Conservation (phyloP, 2,888 invertebrate species). For the Cryptus viduatorius region DNA sequence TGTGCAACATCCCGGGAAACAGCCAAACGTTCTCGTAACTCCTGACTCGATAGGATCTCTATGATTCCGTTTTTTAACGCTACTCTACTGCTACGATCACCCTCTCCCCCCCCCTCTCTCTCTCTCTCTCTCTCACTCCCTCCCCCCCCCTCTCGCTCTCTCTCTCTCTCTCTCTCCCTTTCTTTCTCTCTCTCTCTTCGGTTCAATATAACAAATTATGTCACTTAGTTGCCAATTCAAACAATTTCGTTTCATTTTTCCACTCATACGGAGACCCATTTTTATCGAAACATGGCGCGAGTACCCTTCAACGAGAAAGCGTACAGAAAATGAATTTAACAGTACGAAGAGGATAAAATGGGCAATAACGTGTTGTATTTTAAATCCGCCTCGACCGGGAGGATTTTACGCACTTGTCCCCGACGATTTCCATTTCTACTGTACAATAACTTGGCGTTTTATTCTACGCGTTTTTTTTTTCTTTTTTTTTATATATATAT, state of each 20-base stretch:
- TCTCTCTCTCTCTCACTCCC: too few relatives aligned
- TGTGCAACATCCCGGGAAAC: not conserved
- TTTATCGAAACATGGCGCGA: not conserved
- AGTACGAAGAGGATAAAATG: not conserved
- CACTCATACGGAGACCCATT: too few relatives aligned
- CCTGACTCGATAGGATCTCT: not conserved
- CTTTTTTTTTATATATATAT: not conserved
- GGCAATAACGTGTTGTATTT: conserved; percentile 33
- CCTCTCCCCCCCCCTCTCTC: too few relatives aligned
- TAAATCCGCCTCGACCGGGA: conserved; percentile 27
- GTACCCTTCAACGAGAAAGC: not conserved
- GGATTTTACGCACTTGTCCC: conserved; percentile 48
- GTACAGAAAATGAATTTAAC: not conserved
- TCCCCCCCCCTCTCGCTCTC: too few relatives aligned
- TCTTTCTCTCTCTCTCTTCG: not conserved
- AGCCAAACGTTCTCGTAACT: conserved; percentile 26
- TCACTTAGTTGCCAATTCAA: not conserved
- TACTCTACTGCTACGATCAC: not conserved
- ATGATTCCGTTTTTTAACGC: conserved; percentile 2
- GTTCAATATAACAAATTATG: not conserved
- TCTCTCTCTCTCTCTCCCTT: too few relatives aligned
- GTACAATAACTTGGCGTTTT: not conserved
- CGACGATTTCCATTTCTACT: not conserved
- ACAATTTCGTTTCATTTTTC: not conserved
- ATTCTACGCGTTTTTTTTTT: not conserved